A percentile compares a stretch with the other conserved stretches of the same genome.
These are phyloP conservation scores for Sebastes itinus DNA, from an alignment of 2,797 vertebrate genomes.

Conservation along the genomic window DNA sequence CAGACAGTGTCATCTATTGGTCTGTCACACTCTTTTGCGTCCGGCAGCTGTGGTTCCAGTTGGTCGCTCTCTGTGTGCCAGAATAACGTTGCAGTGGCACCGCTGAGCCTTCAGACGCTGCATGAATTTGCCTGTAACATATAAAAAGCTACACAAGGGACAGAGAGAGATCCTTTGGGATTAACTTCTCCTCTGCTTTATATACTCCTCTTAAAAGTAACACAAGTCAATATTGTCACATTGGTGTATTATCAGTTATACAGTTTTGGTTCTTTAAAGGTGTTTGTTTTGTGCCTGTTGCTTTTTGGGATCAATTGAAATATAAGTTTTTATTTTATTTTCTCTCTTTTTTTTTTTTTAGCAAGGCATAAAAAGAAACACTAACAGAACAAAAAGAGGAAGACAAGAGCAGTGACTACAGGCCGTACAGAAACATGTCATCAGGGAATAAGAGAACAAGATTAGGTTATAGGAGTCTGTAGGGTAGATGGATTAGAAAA, in stretches of 20 bases:
- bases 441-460: background rate
- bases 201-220: background rate
- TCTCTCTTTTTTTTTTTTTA: too few relatives aligned
- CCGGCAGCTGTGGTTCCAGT: constrained; percentile 75
- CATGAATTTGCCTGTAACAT: constrained; percentile 71
- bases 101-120: constrained; percentile 47
- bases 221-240: too few relatives aligned
- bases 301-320: background rate
- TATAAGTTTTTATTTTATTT: background rate
- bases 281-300: background rate
- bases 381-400: too few relatives aligned
- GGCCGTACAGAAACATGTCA: background rate
- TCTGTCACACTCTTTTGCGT: constrained; percentile 56
- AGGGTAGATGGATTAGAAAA: too few relatives aligned
- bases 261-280: background rate
- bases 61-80: constrained; percentile 46
- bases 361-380: too few relatives aligned
- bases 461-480: background rate
- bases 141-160: constrained; percentile 66
- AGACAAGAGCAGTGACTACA: too few relatives aligned
- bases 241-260: background rate
- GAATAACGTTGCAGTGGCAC: constrained; percentile 52
- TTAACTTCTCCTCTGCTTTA: constrained; percentile 35
- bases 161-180: constrained; percentile 52
- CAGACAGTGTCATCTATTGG: constrained; percentile 37